phyloP scores from a whole-genome alignment of 2,797 vertebrate species.

The Rousettus madagascariensis region DNA sequence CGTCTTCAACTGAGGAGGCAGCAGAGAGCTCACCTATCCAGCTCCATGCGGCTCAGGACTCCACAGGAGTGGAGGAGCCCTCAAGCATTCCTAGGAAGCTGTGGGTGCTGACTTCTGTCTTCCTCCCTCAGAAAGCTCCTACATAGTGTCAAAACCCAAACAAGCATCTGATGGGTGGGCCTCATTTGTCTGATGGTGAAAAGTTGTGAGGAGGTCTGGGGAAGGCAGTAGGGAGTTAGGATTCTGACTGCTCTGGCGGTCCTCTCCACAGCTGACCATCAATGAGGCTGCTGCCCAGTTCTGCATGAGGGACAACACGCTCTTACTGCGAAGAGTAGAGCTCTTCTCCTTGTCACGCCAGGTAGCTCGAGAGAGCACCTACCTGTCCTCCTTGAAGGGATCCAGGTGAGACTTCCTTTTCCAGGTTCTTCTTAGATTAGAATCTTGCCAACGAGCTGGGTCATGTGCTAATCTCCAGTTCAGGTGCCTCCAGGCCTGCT shows the following conservation, averaged over 20 bases:
- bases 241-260: background rate
- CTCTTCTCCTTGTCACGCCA: constrained; percentile 96
- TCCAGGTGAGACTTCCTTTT: constrained; percentile 88
- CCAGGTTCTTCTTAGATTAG: background rate
- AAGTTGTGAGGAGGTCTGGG: background rate
- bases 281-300: constrained; percentile 98
- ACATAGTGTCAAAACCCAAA: background rate
- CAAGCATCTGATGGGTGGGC: background rate
- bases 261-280: constrained; percentile 91
- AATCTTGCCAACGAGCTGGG: background rate
- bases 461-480: background rate
- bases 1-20: background rate
- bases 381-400: constrained; percentile 94
- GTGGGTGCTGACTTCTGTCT: background rate
- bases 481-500: background rate
- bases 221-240: background rate
- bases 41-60: background rate
- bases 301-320: constrained; percentile 95
- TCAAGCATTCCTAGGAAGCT: background rate
- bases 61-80: background rate
- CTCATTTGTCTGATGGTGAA: background rate
- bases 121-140: background rate
- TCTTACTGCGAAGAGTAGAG: constrained; percentile 94
- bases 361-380: constrained; percentile 96
- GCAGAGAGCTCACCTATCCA: background rate